These are phyloP conservation scores for Haliaeetus leucogaster DNA, from an alignment of 2,113 vertebrate species.

Conservation along the genomic window DNA sequence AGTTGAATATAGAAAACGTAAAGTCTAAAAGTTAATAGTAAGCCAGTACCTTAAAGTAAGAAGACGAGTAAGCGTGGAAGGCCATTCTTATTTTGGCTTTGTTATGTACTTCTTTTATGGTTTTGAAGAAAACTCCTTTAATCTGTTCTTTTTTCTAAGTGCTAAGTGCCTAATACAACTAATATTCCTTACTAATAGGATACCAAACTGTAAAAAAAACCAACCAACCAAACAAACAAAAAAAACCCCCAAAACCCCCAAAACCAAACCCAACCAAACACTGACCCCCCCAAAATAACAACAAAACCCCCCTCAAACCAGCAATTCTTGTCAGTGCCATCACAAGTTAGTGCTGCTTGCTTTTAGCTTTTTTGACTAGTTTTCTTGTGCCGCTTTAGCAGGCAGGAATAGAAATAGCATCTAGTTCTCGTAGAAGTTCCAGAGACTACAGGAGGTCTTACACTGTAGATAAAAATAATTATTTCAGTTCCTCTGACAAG, in stretches of 20 bases:
- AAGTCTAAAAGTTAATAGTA: background rate
- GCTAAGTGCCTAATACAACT: background rate
- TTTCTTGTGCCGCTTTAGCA: background rate
- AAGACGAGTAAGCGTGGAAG: background rate
- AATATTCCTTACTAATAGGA: background rate
- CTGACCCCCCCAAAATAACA: too few species aligned
- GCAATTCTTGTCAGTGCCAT: background rate
- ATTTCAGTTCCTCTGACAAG: background rate
- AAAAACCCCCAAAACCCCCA: too few species aligned
- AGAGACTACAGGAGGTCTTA: background rate
- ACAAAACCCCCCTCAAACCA: fast-evolving
- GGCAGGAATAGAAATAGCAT: background rate
- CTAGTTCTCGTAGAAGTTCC: background rate
- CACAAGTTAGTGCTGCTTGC: background rate
- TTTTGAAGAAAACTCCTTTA: background rate
- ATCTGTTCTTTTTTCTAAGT: background rate
- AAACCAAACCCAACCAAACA: too few species aligned
- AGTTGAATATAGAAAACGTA: background rate
- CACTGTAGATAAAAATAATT: background rate
- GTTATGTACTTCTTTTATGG: background rate
- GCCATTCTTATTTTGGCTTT: background rate
- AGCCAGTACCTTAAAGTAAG: background rate
- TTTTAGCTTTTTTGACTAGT: background rate
- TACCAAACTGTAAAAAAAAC: background rate
- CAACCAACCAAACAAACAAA: too few species aligned